Evolutionary conservation across 2,888 invertebrate genomes (phyloP).

Genomic region (Caenorhabditis sp.): DNA sequence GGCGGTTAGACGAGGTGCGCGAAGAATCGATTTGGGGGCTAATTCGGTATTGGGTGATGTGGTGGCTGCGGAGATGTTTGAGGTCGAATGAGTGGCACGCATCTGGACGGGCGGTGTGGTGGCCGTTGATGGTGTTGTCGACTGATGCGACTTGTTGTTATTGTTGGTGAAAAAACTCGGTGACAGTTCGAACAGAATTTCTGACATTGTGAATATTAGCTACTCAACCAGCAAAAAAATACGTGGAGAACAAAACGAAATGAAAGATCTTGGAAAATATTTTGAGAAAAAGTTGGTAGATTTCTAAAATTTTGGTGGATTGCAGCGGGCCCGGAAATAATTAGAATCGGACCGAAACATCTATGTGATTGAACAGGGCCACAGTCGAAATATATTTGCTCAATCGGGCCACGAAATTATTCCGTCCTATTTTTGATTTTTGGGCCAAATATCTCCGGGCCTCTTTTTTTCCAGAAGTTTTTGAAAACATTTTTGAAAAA

Average conservation of each 20-base stretch:
- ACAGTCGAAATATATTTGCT: too few relatives aligned
- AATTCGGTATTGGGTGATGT: constrained; percentile 4
- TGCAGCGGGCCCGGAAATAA: too few relatives aligned
- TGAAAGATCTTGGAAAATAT: constrained; percentile 6
- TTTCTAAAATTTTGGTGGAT: too few relatives aligned
- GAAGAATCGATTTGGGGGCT: constrained; percentile 30
- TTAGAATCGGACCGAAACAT: too few relatives aligned
- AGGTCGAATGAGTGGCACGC: constrained; percentile 25
- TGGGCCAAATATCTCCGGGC: too few relatives aligned
- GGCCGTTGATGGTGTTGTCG: constrained; percentile 13
- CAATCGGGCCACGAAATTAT: too few relatives aligned
- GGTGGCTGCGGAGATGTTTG: constrained; percentile 11
- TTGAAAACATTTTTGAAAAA: too few relatives aligned
- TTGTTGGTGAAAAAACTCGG: constrained; percentile 28
- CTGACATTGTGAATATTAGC: constrained; percentile 1
- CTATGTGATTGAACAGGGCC: too few relatives aligned
- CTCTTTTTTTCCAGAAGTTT: too few relatives aligned
- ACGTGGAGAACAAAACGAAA: background rate
- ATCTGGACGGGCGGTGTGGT: constrained; percentile 6
- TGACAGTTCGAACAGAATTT: constrained; percentile 41
- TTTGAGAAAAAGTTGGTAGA: too few relatives aligned
- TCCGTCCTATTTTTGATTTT: too few relatives aligned
- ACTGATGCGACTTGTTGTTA: constrained; percentile 5
- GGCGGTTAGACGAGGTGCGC: constrained; percentile 36
- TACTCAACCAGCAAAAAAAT: background rate